phyloP scores from a whole-genome alignment of 2,113 vertebrate species.

The Coturnix japonica region DNA sequence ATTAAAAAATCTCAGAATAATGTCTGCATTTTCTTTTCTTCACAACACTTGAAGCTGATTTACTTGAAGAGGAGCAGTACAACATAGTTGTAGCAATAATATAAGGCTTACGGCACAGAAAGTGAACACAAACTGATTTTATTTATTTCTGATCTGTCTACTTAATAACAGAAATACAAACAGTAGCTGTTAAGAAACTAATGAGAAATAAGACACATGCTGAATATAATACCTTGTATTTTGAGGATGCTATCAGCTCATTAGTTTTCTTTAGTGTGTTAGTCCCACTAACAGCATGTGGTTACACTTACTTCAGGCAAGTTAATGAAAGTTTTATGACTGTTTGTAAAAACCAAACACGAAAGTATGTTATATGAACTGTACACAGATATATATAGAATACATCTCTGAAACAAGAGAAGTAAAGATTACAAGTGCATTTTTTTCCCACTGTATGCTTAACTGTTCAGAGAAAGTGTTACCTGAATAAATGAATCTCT shows the following conservation, averaged over 20 bases:
- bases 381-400: neutral
- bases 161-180: neutral
- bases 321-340: neutral
- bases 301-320: neutral
- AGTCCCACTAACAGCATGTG: neutral
- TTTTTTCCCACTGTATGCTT: neutral
- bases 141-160: conserved; percentile 15
- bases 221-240: neutral
- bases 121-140: conserved; percentile 21
- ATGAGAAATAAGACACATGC: neutral
- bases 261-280: neutral
- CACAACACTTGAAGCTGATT: neutral
- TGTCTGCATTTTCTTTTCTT: conserved; percentile 34
- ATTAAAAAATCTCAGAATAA: conserved; percentile 31
- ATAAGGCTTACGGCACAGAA: neutral
- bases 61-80: conserved; percentile 49
- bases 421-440: neutral
- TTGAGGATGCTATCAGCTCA: neutral
- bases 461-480: neutral
- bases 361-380: neutral
- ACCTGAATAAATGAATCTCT: neutral
- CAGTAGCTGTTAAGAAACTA: neutral
- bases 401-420: neutral
- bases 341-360: neutral
- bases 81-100: neutral